phyloP scores from a whole-genome alignment of 1,140 invertebrate species.

The Megalopta genalis region DNA sequence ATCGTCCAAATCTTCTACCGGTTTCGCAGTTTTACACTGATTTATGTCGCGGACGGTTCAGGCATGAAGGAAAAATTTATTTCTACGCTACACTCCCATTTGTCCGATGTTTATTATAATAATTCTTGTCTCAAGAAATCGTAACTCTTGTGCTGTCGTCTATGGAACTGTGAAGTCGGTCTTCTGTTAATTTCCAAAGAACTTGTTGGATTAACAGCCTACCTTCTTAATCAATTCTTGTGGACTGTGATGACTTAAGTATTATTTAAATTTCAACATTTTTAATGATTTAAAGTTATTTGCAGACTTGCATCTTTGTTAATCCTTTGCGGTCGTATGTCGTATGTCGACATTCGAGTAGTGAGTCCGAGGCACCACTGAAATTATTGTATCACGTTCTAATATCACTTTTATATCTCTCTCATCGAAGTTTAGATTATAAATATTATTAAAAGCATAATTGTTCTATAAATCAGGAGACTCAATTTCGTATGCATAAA shows the following conservation, averaged over 20 bases:
- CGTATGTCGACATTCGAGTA: too few relatives aligned
- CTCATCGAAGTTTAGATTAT: too few relatives aligned
- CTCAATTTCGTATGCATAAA: too few relatives aligned
- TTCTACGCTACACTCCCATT: slow-evolving; percentile 3
- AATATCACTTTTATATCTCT: too few relatives aligned
- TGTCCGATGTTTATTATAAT: slow-evolving; percentile 35
- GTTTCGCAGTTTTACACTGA: slow-evolving; percentile 15
- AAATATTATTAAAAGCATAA: too few relatives aligned
- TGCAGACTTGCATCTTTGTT: too few relatives aligned
- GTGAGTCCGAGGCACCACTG: too few relatives aligned
- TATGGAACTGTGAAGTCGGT: background rate
- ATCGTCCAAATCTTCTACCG: slow-evolving; percentile 21
- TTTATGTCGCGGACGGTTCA: slow-evolving; percentile 25
- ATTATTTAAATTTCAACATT: too few relatives aligned
- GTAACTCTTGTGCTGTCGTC: background rate
- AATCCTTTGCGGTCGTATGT: too few relatives aligned
- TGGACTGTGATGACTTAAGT: background rate
- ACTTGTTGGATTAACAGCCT: background rate
- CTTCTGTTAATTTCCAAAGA: background rate
- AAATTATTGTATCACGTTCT: too few relatives aligned
- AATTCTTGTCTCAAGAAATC: background rate
- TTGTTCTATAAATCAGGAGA: too few relatives aligned
- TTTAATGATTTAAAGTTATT: too few relatives aligned
- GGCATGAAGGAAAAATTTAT: slow-evolving; percentile 17
- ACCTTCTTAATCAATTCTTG: background rate